A percentile compares a stretch with the other conserved stretches of the same genome.
These are phyloP conservation scores for Aselliscus stoliczkanus DNA, from an alignment of 2,797 vertebrate genomes.

Conservation along the genomic window DNA sequence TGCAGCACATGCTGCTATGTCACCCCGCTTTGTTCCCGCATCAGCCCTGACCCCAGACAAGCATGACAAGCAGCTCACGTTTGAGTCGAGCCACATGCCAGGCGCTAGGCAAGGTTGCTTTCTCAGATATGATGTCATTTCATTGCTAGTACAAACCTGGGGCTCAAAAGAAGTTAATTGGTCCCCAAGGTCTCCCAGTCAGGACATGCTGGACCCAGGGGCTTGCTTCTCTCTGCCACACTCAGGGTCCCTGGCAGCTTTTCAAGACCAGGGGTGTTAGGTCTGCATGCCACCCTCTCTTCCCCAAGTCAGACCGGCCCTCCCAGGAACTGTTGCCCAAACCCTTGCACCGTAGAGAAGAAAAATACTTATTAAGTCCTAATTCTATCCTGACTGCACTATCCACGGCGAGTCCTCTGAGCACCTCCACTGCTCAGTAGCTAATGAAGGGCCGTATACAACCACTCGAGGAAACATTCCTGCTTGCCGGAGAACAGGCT, in stretches of 20 bases:
- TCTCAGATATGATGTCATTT: neutral
- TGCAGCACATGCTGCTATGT: fast-evolving
- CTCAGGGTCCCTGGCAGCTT: neutral
- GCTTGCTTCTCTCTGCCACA: fast-evolving
- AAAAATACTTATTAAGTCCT: neutral
- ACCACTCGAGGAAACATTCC: neutral
- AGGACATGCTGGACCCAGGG: neutral
- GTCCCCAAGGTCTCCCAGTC: neutral
- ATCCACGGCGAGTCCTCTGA: neutral
- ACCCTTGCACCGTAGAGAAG: neutral
- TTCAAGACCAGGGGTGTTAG: neutral
- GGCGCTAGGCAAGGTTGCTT: neutral
- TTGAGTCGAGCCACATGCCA: neutral
- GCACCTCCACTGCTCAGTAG: neutral
- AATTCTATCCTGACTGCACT: neutral
- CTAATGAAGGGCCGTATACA: neutral
- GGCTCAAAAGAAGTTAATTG: neutral
- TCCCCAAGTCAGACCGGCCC: neutral
- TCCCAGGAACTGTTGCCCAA: neutral
- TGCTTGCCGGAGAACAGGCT: neutral
- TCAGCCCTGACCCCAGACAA: neutral
- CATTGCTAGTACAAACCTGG: neutral
- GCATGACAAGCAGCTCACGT: too few species aligned
- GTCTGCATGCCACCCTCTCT: neutral
- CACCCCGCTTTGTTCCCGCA: neutral